Evolutionary conservation across 2,797 vertebrate genomes (phyloP), one percentile per base, ranked within the genome.

Genomic region (Gymnopithys bicolor): DNA sequence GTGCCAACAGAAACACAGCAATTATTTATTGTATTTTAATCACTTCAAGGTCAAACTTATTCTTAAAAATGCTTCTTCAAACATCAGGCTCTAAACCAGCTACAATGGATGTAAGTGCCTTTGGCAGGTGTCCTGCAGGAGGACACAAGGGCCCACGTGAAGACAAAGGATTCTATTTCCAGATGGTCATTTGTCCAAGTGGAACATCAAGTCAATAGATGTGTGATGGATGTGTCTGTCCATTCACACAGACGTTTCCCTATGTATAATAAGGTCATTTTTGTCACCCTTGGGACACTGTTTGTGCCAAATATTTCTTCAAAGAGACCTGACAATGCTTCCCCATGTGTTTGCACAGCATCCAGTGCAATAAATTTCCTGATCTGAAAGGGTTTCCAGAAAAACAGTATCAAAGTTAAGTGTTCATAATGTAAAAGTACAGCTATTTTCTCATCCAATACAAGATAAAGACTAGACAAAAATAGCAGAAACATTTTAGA

Each of bases 101-200:
- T 63, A 76, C 37, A 79, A 62, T 1, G 7, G 24, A 27, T 21
- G 6, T 24, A 25, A 0, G 7, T 52, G 69, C 37, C 32, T 51
- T 23, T 41, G 28, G 45, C 59, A 66, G 52, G 55, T 70, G 82
- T 68, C 59, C 48, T 76, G 28, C 51, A 69, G 30, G 48, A 93
- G 55, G 35, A 35, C 63, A 41, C 0, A 0, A 19, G 30, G 70
- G 7, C 53, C 45, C 45, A 7, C 0, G 0, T 5, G 13, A 53
- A 86, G 52, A n/a, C 8, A 1, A 19, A 25, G n/a, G 17, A 37
- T 89, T 19, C 24, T 19, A 27, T 27, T 7, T 4, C 37, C 58
- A 56, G 64, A 13, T 37, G 35, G n/a, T 13, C 3, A 0, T 51
- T 43, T 18, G 41, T 48, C 46, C 53, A 64, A 87, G 37, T 2